phyloP scores from a whole-genome alignment of 2,797 vertebrate genomes.

The Gambelia wislizenii region DNA sequence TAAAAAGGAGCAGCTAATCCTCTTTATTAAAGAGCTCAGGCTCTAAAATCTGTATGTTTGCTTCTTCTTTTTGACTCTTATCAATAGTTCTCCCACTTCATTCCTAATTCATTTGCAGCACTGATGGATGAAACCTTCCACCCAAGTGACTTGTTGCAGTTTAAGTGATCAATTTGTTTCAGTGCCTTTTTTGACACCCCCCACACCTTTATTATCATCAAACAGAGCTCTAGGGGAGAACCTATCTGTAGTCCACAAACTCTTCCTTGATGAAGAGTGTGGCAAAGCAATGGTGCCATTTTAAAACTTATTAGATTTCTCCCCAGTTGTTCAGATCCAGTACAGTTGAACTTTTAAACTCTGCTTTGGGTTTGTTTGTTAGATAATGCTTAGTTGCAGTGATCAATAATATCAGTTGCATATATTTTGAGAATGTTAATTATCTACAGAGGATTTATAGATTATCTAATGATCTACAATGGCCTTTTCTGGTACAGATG shows the following conservation, averaged over 20 bases:
- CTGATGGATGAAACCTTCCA: constrained; percentile 15
- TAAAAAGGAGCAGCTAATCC: neutral
- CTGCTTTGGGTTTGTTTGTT: neutral
- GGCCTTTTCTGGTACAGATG: too few species aligned
- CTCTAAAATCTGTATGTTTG: neutral
- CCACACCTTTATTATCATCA: neutral
- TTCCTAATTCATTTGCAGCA: constrained; percentile 22
- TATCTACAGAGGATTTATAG: too few species aligned
- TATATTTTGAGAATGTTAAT: neutral
- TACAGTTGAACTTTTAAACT: neutral
- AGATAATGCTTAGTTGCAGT: neutral
- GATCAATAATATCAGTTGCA: neutral
- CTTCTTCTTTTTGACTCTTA: constrained; percentile 23
- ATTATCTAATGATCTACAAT: too few species aligned
- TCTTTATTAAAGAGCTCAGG: neutral
- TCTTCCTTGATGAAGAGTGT: constrained; percentile 12
- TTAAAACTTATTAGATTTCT: neutral
- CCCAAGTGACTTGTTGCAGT: constrained; percentile 17
- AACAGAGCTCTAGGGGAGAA: neutral
- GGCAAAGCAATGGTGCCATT: neutral
- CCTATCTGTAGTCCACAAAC: neutral
- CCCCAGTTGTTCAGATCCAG: neutral
- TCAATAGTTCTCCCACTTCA: neutral
- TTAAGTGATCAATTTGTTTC: constrained; percentile 40
- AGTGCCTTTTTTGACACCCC: neutral